These are phyloP conservation scores for Monochamus alternatus DNA, from an alignment of 2,888 invertebrate species.

Conservation along the genomic window DNA sequence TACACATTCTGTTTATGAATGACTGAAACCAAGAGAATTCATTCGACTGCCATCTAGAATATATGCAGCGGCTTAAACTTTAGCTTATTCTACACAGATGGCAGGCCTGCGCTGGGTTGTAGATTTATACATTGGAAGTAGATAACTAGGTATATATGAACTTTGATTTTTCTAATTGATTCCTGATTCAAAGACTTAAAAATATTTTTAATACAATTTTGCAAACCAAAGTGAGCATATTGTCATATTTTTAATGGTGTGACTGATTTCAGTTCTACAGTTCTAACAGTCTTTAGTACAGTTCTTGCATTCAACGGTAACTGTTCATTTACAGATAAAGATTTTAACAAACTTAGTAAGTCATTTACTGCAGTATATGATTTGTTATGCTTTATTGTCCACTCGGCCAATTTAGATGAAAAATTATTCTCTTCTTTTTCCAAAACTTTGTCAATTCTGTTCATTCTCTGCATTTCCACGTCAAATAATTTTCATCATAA, in stretches of 20 bases:
- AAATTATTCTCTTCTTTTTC: neutral
- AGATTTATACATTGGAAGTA: no score
- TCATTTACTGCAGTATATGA: neutral
- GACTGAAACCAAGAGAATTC: no score
- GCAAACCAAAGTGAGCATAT: constrained; percentile 1
- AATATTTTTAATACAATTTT: neutral
- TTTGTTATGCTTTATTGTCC: neutral
- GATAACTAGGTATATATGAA: no score
- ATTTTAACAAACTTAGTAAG: neutral
- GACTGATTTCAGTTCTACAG: neutral
- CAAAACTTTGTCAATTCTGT: neutral
- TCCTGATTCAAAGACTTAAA: neutral
- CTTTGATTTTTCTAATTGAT: neutral
- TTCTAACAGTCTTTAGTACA: neutral
- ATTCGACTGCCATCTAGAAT: no score
- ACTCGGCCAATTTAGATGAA: neutral
- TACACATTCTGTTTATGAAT: no score
- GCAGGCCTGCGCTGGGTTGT: no score
- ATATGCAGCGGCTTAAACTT: no score
- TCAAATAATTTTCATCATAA: neutral
- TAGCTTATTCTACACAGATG: no score
- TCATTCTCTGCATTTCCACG: neutral
- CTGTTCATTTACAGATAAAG: neutral
- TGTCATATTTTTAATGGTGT: no score
- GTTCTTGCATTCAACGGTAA: neutral